phyloP scores from a whole-genome alignment of 2,888 invertebrate genomes.

The Leptinotarsa haldemani region DNA sequence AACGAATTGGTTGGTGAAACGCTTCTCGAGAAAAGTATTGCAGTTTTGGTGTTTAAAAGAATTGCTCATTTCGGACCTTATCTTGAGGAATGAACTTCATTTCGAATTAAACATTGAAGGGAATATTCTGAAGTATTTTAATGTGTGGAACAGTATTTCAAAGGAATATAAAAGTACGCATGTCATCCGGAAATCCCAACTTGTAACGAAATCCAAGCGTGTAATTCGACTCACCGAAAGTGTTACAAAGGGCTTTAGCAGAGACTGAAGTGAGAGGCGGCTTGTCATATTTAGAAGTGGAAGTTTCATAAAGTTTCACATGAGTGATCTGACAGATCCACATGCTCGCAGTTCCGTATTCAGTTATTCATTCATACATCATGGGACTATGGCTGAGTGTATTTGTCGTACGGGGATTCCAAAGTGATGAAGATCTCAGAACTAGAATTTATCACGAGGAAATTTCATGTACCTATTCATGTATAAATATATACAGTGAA shows the following conservation, averaged over 20 bases:
- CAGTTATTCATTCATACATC: slow-evolving; percentile 1
- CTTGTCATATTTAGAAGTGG: slow-evolving; percentile 36
- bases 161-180: neutral
- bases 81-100: too few relatives aligned
- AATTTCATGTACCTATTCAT: neutral
- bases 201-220: slow-evolving; percentile 30
- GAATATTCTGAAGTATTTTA: too few relatives aligned
- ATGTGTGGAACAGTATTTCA: too few relatives aligned
- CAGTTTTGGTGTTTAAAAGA: too few relatives aligned
- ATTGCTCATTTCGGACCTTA: too few relatives aligned
- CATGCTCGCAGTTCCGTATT: slow-evolving; percentile 29
- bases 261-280: slow-evolving; percentile 35
- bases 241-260: slow-evolving; percentile 35
- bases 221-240: slow-evolving; percentile 26
- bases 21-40: too few relatives aligned
- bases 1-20: too few relatives aligned
- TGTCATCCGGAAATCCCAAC: slow-evolving; percentile 30
- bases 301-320: slow-evolving; percentile 34
- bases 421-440: neutral
- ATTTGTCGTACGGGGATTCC: neutral
- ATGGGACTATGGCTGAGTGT: neutral
- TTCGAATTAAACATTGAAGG: too few relatives aligned
- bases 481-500: too few relatives aligned
- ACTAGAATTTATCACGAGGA: neutral
- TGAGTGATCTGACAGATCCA: slow-evolving; percentile 36